A percentile compares a stretch with the other conserved stretches of the same genome.
Conservation (phyloP, 2,888 invertebrate species). For the Liodrosophila aerea region DNA sequence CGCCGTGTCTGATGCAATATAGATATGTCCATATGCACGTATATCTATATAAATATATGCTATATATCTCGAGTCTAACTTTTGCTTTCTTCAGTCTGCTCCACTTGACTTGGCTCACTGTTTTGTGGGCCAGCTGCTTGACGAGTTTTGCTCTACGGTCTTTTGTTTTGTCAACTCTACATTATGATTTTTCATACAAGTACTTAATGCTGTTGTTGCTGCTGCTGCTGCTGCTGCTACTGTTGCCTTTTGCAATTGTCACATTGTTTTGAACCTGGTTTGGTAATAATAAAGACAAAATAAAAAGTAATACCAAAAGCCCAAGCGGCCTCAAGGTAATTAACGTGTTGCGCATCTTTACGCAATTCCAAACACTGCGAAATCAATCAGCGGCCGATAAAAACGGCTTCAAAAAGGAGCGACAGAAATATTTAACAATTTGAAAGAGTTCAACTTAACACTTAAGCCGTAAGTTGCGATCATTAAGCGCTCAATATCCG, state of each 20-base stretch:
- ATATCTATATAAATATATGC: not conserved
- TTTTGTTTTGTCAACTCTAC: slow-evolving; percentile 66
- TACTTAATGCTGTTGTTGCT: slow-evolving; percentile 15
- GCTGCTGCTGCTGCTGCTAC: slow-evolving; percentile 11
- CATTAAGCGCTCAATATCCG: slow-evolving; percentile 61
- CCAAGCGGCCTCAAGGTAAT: slow-evolving; percentile 37
- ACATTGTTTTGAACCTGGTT: slow-evolving; percentile 59
- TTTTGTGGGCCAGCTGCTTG: slow-evolving; percentile 39
- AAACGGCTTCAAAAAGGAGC: not conserved
- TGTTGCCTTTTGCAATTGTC: slow-evolving; percentile 66
- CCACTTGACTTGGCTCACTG: slow-evolving; percentile 44
- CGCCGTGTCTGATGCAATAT: slow-evolving; percentile 30
- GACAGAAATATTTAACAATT: slow-evolving; percentile 32
- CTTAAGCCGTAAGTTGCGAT: slow-evolving; percentile 30
- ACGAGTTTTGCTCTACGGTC: slow-evolving; percentile 4
- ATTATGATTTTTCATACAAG: slow-evolving; percentile 48
- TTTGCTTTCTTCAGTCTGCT: slow-evolving; percentile 65
- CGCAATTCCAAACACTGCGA: slow-evolving; percentile 29
- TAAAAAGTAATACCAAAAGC: not conserved
- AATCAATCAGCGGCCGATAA: slow-evolving; percentile 35
- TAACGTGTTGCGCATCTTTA: slow-evolving; percentile 46
- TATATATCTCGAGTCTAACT: slow-evolving; percentile 24
- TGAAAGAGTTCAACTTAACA: slow-evolving; percentile 12
- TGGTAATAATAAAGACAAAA: slow-evolving; percentile 16
- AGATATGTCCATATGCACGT: slow-evolving; percentile 10